Evolutionary conservation across 1,140 invertebrate species (phyloP), one percentile per base, ranked within the genome.

Genomic region (Catajapyx aquilonaris): DNA sequence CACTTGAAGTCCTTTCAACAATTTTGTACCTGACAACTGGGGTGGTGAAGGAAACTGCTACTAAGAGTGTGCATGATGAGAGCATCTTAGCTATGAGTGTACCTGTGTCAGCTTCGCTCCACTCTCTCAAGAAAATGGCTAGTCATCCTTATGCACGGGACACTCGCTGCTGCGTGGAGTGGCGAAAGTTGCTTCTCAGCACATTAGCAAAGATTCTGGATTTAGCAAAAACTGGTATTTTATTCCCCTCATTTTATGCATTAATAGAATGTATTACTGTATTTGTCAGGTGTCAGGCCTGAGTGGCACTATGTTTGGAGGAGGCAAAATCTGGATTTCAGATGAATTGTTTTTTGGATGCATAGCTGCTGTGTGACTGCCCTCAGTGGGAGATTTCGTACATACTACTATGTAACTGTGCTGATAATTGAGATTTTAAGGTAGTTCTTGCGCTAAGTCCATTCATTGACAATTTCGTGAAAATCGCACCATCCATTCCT

Each of bases 11-110:
- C 42, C 63, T 96, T 20, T 91, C 93, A 16, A 88, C 87, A 1
- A 65, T 95, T 20, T 60, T 96, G n/a, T 90, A 85, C 55, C 62
- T 97, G 33, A 74, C 78, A 2, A 88, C 84, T 19, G 85, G 86
- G 41, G 75, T 95, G 3, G 65, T 96, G 15, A 69, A 74, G 44
- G 85, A 93, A 64, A 69, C 73, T 28, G 70, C 75, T 2, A 57
- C 64, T 36, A 68, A 70, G 46, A 61, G 58, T 5, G 57, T 65
- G 20, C 67, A 67, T 34, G 62, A 49, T 10, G 52, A 52, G 40
- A 58, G 62, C 34, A 60, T 66, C 48, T 40, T 65, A 51, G 56
- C 64, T 28, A 60, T 70, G 45, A 59, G 70, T 42, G 54, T 68
- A 32, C 58, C 71, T 18, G 58, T 76, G 43, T 63, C 68, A 52